These are phyloP conservation scores for Dryas iulia DNA, from an alignment of 1,140 invertebrate species.

Conservation along the genomic window DNA sequence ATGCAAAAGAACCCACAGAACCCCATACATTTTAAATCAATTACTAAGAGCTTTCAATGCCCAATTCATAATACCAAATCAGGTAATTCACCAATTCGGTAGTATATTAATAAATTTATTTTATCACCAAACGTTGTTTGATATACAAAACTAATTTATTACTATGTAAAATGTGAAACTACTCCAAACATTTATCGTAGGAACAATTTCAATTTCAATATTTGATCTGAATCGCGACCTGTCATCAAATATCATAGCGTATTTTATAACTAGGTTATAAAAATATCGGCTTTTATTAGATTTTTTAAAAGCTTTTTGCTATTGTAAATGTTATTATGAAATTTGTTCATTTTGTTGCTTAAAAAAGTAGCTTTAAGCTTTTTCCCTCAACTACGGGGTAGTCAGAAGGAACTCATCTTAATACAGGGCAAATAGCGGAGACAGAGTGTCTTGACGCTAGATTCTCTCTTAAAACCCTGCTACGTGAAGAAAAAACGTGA, in stretches of 20 bases:
- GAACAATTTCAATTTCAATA: conserved; percentile 11
- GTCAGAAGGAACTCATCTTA: too few relatives aligned
- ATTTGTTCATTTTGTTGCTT: not conserved
- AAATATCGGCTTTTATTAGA: conserved; percentile 2
- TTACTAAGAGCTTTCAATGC: not conserved
- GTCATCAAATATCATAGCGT: conserved; percentile 13
- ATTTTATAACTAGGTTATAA: not conserved
- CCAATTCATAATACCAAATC: not conserved
- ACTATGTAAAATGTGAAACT: conserved; percentile 4
- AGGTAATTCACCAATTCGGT: not conserved
- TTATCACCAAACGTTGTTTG: not conserved
- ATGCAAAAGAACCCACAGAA: too few relatives aligned
- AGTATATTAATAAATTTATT: not conserved
- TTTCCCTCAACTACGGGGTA: too few relatives aligned
- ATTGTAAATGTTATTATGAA: not conserved
- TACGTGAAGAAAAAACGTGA: too few relatives aligned
- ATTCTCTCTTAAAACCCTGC: too few relatives aligned
- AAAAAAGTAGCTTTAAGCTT: too few relatives aligned
- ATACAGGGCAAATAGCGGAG: too few relatives aligned
- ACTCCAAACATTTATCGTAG: conserved; percentile 4
- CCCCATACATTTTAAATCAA: not conserved
- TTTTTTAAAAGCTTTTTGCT: not conserved
- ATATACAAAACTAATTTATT: not conserved
- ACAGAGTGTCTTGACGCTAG: too few relatives aligned
- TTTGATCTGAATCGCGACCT: conserved; percentile 17